Evolutionary conservation across 92 coral and sea anemone species (phyloP), one percentile per base, ranked within the genome.

Genomic region (Isaurus tuberculatus): DNA sequence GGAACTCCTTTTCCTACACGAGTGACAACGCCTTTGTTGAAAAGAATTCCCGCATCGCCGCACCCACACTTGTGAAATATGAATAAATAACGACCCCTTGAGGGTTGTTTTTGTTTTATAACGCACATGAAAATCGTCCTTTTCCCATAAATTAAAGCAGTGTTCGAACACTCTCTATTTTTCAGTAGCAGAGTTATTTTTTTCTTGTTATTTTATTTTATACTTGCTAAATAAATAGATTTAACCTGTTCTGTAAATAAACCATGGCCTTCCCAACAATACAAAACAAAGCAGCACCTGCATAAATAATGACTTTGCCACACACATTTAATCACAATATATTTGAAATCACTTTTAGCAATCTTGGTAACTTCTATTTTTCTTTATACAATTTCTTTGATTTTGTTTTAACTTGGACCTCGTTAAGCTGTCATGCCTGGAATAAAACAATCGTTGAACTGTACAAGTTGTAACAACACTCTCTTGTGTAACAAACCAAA

Each of bases 11-110:
- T 28, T 19, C 34, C 25, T 26, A 9, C 3, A 3, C 27, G 17
- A 32, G 74, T 2, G 74, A 8, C 74, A 69, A 69, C 74, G 44
- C 74, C 74, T 69, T 43, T 69, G 10, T 69, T 6, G 63, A 36
- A 23, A 10, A 7, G 36, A 34, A 69, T 19, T 17, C 27, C 36
- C 15, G 1, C 15, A 40, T 31, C 46, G 46, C 46, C 74, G 46
- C 74, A n/a, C 29, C 20, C 23, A 3, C n/a, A 0, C 7, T 9
- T 37, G 36, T 17, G 40, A 22, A 16, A 31, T 10, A 20, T 69
- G 74, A 69, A 34, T 69, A 34, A 17, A 17, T 9, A 36, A 34
- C n/a, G 13, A 22, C 13, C 22, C 0, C 22, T 68, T 32, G 26
- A 16, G 22, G 13, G 48, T 8, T 69, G 73, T n/a, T 8, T 34